Evolutionary conservation across 2,888 invertebrate genomes (phyloP).

Genomic region (Lamproptera curius): DNA sequence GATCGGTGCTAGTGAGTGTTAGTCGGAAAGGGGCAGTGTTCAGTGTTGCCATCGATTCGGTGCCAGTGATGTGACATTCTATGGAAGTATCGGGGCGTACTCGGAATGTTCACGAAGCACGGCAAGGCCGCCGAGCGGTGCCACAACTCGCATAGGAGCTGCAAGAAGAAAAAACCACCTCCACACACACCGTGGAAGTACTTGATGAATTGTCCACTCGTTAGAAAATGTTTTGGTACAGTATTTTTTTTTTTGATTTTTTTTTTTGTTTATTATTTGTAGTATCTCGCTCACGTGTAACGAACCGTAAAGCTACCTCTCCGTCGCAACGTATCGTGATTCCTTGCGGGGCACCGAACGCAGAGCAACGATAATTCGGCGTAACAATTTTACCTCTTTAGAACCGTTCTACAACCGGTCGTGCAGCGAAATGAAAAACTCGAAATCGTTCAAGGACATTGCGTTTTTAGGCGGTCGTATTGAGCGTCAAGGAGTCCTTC

Average conservation of each 20-base stretch:
- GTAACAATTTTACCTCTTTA: slow-evolving; percentile 1
- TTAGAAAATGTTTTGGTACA: slow-evolving; percentile 79
- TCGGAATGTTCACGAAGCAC: slow-evolving; percentile 76
- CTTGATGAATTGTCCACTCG: slow-evolving; percentile 80
- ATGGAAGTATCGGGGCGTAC: slow-evolving; percentile 65
- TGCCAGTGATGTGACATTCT: slow-evolving; percentile 71
- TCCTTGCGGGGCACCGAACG: background rate
- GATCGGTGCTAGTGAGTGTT: slow-evolving; percentile 56
- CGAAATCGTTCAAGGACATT: slow-evolving; percentile 7
- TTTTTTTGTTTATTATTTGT: slow-evolving; percentile 27
- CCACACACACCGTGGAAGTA: slow-evolving; percentile 77
- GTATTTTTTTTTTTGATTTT: slow-evolving; percentile 54
- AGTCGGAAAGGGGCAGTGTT: slow-evolving; percentile 40
- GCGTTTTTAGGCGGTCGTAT: slow-evolving; percentile 4
- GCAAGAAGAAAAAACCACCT: slow-evolving; percentile 73
- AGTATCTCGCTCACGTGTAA: background rate
- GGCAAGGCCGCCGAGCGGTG: slow-evolving; percentile 72
- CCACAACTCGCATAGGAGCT: slow-evolving; percentile 64
- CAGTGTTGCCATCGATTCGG: slow-evolving; percentile 43
- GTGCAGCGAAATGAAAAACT: slow-evolving; percentile 11
- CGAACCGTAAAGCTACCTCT: background rate
- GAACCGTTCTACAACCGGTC: slow-evolving; percentile 5
- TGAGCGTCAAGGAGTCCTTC: background rate
- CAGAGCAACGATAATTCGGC: slow-evolving; percentile 2
- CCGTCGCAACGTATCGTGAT: background rate